These are phyloP conservation scores for Cepaea nemoralis DNA, from an alignment of 1,140 invertebrate species.

Conservation along the genomic window DNA sequence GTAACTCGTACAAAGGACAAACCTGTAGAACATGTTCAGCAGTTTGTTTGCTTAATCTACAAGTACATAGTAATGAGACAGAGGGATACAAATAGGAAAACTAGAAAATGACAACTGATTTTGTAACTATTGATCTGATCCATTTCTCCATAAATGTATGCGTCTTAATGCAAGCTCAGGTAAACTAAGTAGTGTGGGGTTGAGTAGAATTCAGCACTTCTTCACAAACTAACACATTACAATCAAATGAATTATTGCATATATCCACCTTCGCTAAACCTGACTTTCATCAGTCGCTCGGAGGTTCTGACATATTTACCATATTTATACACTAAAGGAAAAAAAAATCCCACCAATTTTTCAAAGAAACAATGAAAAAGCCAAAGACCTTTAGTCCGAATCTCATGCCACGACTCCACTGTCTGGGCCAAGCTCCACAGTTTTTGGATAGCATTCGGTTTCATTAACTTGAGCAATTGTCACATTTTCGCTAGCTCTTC, in stretches of 20 bases:
- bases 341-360: not conserved
- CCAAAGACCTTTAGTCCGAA: not conserved
- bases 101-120: no score
- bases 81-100: no score
- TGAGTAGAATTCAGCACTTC: no score
- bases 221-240: no score
- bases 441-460: conserved; percentile 46
- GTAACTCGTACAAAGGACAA: no score
- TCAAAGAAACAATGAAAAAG: not conserved
- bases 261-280: not conserved
- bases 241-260: not conserved
- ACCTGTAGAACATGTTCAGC: no score
- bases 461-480: conserved; percentile 30
- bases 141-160: no score
- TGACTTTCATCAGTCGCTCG: not conserved
- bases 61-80: no score
- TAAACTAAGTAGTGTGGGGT: no score
- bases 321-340: not conserved
- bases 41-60: no score
- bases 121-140: no score
- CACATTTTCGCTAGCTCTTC: not conserved
- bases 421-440: conserved; percentile 65
- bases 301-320: not conserved
- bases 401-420: conserved; percentile 67
- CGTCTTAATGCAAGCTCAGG: no score